Evolutionary conservation across 2,113 vertebrate genomes (phyloP).

Genomic region (Sylvilagus bachmani): DNA sequence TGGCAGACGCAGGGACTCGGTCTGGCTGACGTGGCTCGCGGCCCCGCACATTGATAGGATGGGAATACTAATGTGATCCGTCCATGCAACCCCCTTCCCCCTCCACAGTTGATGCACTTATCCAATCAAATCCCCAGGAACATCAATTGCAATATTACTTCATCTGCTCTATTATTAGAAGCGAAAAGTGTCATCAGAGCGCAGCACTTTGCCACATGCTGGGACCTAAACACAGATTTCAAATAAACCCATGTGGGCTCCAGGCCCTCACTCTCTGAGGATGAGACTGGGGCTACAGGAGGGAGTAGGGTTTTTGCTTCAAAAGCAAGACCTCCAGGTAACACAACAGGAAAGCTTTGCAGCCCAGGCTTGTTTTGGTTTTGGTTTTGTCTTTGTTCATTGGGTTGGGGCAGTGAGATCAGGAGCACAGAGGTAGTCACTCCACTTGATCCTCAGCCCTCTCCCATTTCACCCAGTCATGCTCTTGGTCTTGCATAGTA

Average conservation of each 20-base stretch:
- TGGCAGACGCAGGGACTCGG: slow-evolving; percentile 88
- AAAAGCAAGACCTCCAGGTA: not conserved
- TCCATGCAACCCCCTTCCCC: slow-evolving; percentile 81
- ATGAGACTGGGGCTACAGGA: not conserved
- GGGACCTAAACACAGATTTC: slow-evolving; percentile 73
- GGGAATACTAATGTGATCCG: slow-evolving; percentile 89
- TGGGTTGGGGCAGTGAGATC: not conserved
- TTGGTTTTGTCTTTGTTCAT: not conserved
- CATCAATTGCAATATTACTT: slow-evolving; percentile 85
- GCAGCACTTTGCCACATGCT: slow-evolving; percentile 78
- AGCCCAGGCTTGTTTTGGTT: not conserved
- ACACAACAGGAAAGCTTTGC: not conserved
- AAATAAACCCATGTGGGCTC: slow-evolving; percentile 42
- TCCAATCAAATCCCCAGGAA: slow-evolving; percentile 78
- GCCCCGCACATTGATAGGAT: slow-evolving; percentile 91
- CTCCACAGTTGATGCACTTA: slow-evolving; percentile 81
- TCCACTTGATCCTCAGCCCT: not conserved
- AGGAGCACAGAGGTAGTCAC: not conserved
- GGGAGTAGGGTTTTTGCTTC: not conserved
- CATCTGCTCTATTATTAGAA: slow-evolving; percentile 85
- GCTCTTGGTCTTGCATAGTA: not conserved
- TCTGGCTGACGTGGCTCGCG: slow-evolving; percentile 91
- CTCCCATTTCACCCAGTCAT: not conserved
- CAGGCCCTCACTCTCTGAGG: not conserved
- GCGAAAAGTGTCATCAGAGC: slow-evolving; percentile 82